These are phyloP conservation scores for Mythimna vitellina DNA, from an alignment of 2,888 invertebrate genomes.

Conservation along the genomic window DNA sequence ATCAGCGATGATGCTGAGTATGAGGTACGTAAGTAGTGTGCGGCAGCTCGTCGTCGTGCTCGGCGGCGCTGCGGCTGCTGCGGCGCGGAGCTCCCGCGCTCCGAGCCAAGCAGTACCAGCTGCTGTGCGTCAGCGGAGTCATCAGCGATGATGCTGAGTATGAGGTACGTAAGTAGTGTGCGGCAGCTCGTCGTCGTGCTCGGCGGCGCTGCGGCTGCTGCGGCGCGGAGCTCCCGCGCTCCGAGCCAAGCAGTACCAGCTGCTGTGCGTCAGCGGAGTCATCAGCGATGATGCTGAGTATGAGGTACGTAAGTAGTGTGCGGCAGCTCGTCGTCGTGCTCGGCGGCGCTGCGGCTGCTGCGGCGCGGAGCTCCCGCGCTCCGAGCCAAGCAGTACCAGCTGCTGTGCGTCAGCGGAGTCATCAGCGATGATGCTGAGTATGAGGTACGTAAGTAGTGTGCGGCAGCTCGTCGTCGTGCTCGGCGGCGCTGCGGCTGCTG, in stretches of 20 bases:
- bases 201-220: conserved; percentile 87
- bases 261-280: conserved; percentile 94
- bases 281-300: conserved; percentile 94
- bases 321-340: conserved; percentile 70
- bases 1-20: conserved; percentile 94
- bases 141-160: conserved; percentile 94
- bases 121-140: conserved; percentile 94
- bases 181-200: conserved; percentile 70
- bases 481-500: conserved; percentile 87
- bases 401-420: conserved; percentile 94
- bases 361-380: conserved; percentile 94
- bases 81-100: conserved; percentile 94
- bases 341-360: conserved; percentile 87
- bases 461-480: conserved; percentile 70
- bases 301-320: conserved; percentile 91
- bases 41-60: conserved; percentile 70
- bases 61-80: conserved; percentile 87
- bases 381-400: conserved; percentile 96
- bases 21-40: conserved; percentile 91
- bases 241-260: conserved; percentile 96
- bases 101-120: conserved; percentile 96
- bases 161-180: conserved; percentile 91
- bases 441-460: conserved; percentile 91
- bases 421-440: conserved; percentile 94
- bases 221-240: conserved; percentile 94